Evolutionary conservation across 1,140 invertebrate species (phyloP), one percentile per base, ranked within the genome.

Genomic region (Delia radicum): DNA sequence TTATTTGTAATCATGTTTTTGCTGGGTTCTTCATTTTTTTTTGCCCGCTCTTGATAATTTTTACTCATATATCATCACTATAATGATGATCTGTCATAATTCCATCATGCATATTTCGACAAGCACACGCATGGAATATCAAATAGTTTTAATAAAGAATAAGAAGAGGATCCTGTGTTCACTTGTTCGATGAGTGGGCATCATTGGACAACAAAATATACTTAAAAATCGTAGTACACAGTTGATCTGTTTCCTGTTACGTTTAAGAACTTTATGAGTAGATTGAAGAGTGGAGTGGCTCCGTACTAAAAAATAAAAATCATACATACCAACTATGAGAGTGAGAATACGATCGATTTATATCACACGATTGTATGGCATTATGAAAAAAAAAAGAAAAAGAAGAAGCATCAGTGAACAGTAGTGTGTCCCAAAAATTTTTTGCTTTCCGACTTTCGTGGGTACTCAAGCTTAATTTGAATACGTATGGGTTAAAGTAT

Each of bases 31-130:
- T 42, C 65, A 31, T 21, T 65, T 31, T 55, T 33, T 26, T 65
- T 74, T 28, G 73, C 21, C n/a, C 26, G 21, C 18, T 21, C 7
- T 65, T 13, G 61, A n/a, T n/a, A n/a, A 33, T 73, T 76, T 62
- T 37, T 61, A 69, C 62, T 76, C 69, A 76, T 27, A 73, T 76
- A 71, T 76, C 75, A 76, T 73, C 69, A 75, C 69, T 31, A 76
- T 76, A 69, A 76, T 76, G 71, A 76, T 71, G 75, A 76, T 73
- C 75, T 76, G 75, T 76, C 75, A 76, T 76, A 76, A 76, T 76
- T 76, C 75, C 75, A 76, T 76, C 71, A 73, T 62, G 69, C 75
- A 76, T 76, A 69, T 76, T 76, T 76, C 73, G 75, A 76, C 75
- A 76, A 63, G 69, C 75, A 76, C 37, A 48, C 71, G 69, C 55